These are phyloP conservation scores for Agapostemon virescens DNA, from an alignment of 2,888 invertebrate species.

Conservation along the genomic window DNA sequence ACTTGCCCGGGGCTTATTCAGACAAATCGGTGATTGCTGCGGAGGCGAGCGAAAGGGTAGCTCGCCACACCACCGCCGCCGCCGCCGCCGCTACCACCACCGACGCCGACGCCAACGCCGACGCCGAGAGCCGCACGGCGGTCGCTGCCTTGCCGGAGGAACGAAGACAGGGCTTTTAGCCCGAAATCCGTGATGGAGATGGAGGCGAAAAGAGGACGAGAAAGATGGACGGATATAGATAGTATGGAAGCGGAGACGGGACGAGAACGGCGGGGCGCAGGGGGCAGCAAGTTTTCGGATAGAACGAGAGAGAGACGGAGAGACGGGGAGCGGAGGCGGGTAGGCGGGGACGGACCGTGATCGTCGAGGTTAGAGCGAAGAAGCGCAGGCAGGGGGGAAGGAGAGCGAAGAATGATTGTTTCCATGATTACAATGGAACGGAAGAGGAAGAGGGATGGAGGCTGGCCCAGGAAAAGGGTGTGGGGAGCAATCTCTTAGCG, in stretches of 20 bases:
- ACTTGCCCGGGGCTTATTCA: constrained; percentile 79
- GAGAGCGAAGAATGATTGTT: constrained; percentile 79
- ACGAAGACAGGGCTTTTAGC: constrained; percentile 55
- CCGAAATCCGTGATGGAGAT: constrained; percentile 51
- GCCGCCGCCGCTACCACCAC: neutral
- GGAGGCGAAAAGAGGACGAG: constrained; percentile 55
- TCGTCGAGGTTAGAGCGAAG: constrained; percentile 57
- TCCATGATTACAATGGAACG: constrained; percentile 79
- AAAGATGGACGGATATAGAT: constrained; percentile 58
- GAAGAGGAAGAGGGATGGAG: constrained; percentile 68
- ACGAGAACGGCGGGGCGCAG: neutral
- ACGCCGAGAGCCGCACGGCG: neutral
- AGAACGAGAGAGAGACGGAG: constrained; percentile 1
- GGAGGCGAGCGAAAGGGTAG: constrained; percentile 77
- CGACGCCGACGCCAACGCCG: neutral
- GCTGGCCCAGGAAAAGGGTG: constrained; percentile 66
- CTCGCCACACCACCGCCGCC: constrained; percentile 41
- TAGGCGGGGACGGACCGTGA: constrained; percentile 23
- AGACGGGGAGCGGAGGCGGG: neutral
- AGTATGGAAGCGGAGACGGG: constrained; percentile 1
- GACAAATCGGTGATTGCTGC: constrained; percentile 80
- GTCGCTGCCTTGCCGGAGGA: constrained; percentile 49
- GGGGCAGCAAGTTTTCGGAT: constrained; percentile 38
- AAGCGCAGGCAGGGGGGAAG: constrained; percentile 59
- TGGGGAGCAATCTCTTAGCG: constrained; percentile 79